These are phyloP conservation scores for Harpagus bidentatus DNA, from an alignment of 2,113 vertebrate species.

Conservation along the genomic window DNA sequence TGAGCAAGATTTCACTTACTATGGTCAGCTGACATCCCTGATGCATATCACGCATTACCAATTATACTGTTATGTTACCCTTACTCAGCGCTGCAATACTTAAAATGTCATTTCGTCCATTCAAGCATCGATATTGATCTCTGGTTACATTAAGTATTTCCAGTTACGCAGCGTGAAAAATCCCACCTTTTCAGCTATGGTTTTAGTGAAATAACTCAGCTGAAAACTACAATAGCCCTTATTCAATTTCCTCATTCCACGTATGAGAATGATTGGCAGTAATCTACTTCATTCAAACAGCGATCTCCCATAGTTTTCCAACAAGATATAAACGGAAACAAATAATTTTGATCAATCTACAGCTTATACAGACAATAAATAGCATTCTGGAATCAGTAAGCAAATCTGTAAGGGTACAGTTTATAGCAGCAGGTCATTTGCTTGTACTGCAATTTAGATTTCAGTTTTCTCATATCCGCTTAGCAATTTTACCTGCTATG, in stretches of 20 bases:
- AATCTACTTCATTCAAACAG: conserved; percentile 8
- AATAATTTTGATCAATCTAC: conserved; percentile 43
- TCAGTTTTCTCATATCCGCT: not conserved
- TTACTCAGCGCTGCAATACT: not conserved
- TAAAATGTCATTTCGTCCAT: not conserved
- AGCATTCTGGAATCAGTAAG: not conserved
- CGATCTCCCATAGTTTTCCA: conserved; percentile 12
- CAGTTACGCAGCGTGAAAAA: not conserved
- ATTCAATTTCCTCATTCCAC: not conserved
- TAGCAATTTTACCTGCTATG: conserved; percentile 12
- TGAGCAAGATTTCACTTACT: not conserved
- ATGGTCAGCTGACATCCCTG: not conserved
- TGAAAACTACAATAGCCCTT: not conserved
- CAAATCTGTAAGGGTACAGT: not conserved
- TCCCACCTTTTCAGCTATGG: not conserved
- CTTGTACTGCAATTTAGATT: conserved; percentile 16
- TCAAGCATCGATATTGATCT: not conserved
- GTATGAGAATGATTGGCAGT: not conserved
- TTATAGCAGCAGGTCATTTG: conserved; percentile 41
- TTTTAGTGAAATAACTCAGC: conserved; percentile 9
- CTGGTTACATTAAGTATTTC: not conserved
- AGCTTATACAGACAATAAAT: not conserved
- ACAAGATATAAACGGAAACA: conserved; percentile 21
- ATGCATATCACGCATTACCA: not conserved
- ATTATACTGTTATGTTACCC: not conserved